phyloP scores from a whole-genome alignment of 1,140 invertebrate genomes.

The Schlechtendalia chinensis region DNA sequence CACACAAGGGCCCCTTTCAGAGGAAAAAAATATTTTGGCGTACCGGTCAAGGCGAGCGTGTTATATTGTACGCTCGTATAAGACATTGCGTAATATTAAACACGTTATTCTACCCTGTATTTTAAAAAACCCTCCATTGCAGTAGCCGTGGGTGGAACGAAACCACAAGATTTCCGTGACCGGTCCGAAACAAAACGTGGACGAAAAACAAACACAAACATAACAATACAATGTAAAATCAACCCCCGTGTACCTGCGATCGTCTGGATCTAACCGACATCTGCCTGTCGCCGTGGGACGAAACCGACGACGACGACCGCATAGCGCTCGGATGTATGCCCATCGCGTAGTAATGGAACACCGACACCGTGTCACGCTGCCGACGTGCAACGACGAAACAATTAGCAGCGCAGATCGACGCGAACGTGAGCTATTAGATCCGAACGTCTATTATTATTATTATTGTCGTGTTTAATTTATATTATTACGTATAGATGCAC shows the following conservation, averaged over 20 bases:
- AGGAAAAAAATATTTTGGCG: not conserved
- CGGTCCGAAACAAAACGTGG: too few species aligned
- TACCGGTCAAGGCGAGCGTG: not conserved
- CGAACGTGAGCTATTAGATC: not conserved
- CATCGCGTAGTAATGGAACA: slow-evolving; percentile 44
- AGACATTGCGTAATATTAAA: not conserved
- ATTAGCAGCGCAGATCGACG: not conserved
- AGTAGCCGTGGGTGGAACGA: too few species aligned
- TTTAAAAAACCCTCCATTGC: too few species aligned
- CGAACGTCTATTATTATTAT: not conserved
- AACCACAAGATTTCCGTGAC: too few species aligned
- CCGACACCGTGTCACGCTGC: slow-evolving; percentile 24
- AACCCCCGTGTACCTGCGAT: slow-evolving; percentile 25
- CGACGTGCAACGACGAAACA: not conserved
- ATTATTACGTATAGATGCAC: not conserved
- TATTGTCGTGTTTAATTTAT: not conserved
- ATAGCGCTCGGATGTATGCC: slow-evolving; percentile 41
- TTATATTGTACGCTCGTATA: not conserved
- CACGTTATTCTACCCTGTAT: too few species aligned
- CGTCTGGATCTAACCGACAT: slow-evolving; percentile 33
- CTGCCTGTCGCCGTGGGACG: slow-evolving; percentile 43
- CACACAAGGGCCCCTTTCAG: not conserved
- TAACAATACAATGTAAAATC: not conserved
- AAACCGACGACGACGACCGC: slow-evolving; percentile 27
- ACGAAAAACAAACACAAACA: not conserved